These are phyloP conservation scores for Phalanger gymnotis DNA, from an alignment of 2,797 vertebrate genomes.

Conservation along the genomic window DNA sequence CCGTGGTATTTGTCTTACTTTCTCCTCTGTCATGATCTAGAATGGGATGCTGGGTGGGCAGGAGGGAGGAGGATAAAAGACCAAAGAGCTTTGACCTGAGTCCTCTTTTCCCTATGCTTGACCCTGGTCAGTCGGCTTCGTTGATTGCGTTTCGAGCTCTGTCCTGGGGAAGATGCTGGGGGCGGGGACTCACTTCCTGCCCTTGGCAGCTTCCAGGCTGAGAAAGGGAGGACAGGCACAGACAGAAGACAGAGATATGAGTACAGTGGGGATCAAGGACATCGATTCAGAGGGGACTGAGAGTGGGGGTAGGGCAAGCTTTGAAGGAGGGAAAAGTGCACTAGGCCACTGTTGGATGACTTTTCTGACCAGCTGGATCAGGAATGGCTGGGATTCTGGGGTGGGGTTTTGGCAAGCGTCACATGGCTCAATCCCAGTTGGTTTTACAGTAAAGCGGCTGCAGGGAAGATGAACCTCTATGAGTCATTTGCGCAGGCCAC, in stretches of 20 bases:
- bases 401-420: not conserved
- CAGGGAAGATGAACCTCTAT: conserved; percentile 97
- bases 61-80: not conserved
- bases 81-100: not conserved
- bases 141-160: not conserved
- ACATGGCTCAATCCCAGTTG: not conserved
- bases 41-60: not conserved
- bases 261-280: too few species aligned
- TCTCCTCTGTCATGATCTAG: not conserved
- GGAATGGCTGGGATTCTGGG: accelerated
- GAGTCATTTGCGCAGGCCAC: conserved; percentile 98
- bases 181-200: not conserved
- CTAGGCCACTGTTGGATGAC: not conserved
- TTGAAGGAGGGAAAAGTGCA: not conserved
- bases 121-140: not conserved
- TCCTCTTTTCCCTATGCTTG: not conserved
- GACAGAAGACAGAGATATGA: not conserved
- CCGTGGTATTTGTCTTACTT: not conserved
- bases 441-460: conserved; percentile 91
- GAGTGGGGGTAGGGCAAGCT: not conserved
- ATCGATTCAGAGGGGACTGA: not conserved
- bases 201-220: not conserved
- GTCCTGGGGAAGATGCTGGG: not conserved
- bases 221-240: not conserved
- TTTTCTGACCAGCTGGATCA: not conserved